A percentile compares a stretch with the other conserved stretches of the same genome.
phyloP scores from a whole-genome alignment of 2,797 vertebrate genomes.

The Mormyrops boulengeri region DNA sequence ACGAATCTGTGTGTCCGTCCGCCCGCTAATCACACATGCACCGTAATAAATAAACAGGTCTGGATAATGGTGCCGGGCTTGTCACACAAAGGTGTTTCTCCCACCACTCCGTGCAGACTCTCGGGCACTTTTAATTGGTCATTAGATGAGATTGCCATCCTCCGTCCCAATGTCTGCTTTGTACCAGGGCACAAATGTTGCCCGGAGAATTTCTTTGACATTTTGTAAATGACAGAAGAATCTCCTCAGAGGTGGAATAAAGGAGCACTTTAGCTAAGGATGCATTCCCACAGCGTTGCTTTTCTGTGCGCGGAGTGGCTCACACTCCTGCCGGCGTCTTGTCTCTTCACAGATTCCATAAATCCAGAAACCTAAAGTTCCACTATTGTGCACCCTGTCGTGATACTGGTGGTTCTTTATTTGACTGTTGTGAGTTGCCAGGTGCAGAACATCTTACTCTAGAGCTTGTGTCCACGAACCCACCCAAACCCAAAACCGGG shows the following conservation, averaged over 20 bases:
- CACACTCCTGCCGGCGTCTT: neutral
- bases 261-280: neutral
- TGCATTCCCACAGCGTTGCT: neutral
- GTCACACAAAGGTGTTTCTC: neutral
- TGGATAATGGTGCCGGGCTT: neutral
- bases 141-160: neutral
- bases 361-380: neutral
- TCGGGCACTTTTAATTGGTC: slow-evolving; percentile 17
- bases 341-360: neutral
- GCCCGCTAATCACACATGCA: neutral
- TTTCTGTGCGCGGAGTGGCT: neutral
- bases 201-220: slow-evolving; percentile 1
- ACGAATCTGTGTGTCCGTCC: too few species aligned
- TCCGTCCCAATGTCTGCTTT: neutral
- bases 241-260: neutral
- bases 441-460: neutral
- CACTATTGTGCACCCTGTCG: too few species aligned
- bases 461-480: neutral
- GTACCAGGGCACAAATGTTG: neutral
- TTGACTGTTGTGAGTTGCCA: neutral
- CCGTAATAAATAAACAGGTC: neutral
- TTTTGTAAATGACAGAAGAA: slow-evolving; percentile 2
- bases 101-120: neutral
- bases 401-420: neutral
- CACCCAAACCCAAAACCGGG: neutral